Conservation (phyloP, 2,888 invertebrate species). For the Caenorhabditis virilis region DNA sequence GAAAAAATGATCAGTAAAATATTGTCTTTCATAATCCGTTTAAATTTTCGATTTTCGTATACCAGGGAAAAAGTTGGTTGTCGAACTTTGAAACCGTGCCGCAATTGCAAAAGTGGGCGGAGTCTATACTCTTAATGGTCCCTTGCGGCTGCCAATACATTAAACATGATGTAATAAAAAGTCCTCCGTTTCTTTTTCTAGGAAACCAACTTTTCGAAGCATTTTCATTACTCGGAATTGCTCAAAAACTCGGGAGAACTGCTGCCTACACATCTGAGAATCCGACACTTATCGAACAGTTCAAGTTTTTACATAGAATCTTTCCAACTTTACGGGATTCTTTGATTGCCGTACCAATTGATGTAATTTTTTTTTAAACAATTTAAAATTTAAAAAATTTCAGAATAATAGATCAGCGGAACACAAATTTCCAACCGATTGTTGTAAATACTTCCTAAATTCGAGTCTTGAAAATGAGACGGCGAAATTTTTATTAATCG, state of each 20-base stretch:
- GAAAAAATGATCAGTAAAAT: too few species aligned
- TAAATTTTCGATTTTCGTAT: too few species aligned
- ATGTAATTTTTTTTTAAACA: constrained; percentile 1
- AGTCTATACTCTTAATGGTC: too few species aligned
- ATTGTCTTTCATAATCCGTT: too few species aligned
- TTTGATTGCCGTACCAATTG: constrained; percentile 15
- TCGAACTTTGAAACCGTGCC: too few species aligned
- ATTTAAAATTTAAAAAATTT: constrained; percentile 1
- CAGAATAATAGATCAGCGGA: too few species aligned
- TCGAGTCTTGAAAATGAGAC: constrained; percentile 17
- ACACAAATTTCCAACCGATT: too few species aligned
- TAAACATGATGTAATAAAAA: too few species aligned
- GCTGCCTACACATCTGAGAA: constrained; percentile 25
- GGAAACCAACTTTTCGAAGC: constrained; percentile 33
- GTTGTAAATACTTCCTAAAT: constrained; percentile 14
- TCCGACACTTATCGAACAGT: constrained; percentile 6
- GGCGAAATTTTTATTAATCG: constrained; percentile 8
- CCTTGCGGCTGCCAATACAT: too few species aligned
- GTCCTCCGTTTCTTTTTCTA: too few species aligned
- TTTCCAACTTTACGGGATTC: constrained; percentile 3
- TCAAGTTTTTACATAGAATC: not conserved
- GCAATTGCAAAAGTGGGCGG: too few species aligned
- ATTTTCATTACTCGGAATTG: constrained; percentile 25
- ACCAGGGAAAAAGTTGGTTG: too few species aligned
- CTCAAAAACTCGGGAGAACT: constrained; percentile 19